Conservation (phyloP, 2,888 invertebrate genomes). For the Scaptomyza polygonia region DNA sequence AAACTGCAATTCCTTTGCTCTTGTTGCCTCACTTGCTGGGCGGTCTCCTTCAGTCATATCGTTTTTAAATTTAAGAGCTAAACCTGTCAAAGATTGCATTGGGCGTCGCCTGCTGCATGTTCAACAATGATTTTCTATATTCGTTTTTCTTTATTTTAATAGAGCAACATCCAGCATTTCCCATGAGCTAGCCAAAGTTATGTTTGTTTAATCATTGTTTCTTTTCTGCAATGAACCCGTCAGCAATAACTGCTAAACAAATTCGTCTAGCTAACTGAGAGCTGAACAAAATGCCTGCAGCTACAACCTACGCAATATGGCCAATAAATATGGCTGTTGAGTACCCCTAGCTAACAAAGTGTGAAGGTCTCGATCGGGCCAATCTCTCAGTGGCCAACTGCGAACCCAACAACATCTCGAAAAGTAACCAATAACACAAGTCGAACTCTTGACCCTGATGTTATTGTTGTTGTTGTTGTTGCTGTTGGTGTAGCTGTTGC, state of each 20-base stretch:
- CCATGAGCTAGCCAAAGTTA: constrained; percentile 17
- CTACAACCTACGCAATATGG: constrained; percentile 75
- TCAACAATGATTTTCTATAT: constrained; percentile 1
- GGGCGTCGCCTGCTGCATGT: constrained; percentile 10
- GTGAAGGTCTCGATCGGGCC: constrained; percentile 66
- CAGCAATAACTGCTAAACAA: constrained; percentile 37
- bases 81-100: constrained; percentile 5
- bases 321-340: constrained; percentile 60
- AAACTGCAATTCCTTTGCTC: constrained; percentile 10
- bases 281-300: constrained; percentile 63
- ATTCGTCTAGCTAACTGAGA: constrained; percentile 49
- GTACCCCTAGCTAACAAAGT: constrained; percentile 52
- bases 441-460: constrained; percentile 68
- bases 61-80: constrained; percentile 2
- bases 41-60: constrained; percentile 17
- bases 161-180: constrained; percentile 26
- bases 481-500: constrained; percentile 29
- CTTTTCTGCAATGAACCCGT: constrained; percentile 28
- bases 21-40: constrained; percentile 3
- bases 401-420: constrained; percentile 13
- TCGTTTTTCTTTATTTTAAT: constrained; percentile 1
- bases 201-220: constrained; percentile 13
- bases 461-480: constrained; percentile 23
- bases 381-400: constrained; percentile 34
- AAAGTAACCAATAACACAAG: constrained; percentile 51